phyloP scores from a whole-genome alignment of 2,888 invertebrate genomes.

The Cancer borealis region DNA sequence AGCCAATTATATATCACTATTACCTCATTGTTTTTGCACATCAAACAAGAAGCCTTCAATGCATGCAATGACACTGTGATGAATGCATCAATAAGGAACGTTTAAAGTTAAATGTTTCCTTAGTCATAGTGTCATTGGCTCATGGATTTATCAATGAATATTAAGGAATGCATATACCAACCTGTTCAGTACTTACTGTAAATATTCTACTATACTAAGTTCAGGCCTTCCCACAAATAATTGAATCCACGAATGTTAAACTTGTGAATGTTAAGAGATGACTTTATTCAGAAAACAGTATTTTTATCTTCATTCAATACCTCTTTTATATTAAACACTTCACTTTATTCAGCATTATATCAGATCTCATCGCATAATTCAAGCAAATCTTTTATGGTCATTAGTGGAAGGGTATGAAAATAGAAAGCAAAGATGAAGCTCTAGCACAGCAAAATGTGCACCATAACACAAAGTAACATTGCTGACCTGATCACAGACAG shows the following conservation, averaged over 20 bases:
- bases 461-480: too few relatives aligned
- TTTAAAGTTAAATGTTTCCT: too few relatives aligned
- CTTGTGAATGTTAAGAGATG: too few relatives aligned
- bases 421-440: neutral
- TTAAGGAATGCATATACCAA: neutral
- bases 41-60: neutral
- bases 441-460: neutral
- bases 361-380: neutral
- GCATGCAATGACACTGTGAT: neutral
- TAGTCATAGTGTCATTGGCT: neutral
- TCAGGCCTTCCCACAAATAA: too few relatives aligned
- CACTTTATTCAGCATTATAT: too few relatives aligned
- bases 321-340: too few relatives aligned
- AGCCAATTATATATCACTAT: neutral
- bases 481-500: too few relatives aligned
- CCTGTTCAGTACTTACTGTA: neutral
- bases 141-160: neutral
- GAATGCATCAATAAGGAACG: neutral
- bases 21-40: neutral
- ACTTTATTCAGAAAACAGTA: too few relatives aligned
- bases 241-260: too few relatives aligned
- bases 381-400: neutral
- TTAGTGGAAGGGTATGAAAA: neutral
- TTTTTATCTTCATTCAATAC: too few relatives aligned
- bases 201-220: neutral